Conservation (phyloP, 2,888 invertebrate genomes). For the Limenitis camilla region DNA sequence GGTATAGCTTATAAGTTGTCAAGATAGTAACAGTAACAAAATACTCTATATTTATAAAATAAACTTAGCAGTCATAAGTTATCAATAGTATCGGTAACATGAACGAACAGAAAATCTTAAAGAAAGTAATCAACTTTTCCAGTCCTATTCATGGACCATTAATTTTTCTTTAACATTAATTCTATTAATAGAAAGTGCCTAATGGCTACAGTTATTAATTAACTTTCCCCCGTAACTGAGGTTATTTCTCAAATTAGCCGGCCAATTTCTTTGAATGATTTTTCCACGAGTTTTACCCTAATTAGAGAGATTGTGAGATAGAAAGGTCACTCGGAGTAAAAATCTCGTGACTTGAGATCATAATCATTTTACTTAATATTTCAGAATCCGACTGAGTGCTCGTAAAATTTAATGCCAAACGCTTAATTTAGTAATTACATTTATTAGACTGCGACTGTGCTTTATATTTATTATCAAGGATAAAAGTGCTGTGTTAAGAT, state of each 20-base stretch:
- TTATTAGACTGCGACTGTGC: conserved; percentile 7
- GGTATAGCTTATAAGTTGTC: too few species aligned
- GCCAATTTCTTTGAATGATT: conserved; percentile 59
- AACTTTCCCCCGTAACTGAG: conserved; percentile 38
- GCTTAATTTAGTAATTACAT: conserved; percentile 28
- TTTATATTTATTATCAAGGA: conserved; percentile 4
- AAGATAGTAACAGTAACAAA: too few species aligned
- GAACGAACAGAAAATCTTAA: too few species aligned
- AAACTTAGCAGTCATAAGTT: too few species aligned
- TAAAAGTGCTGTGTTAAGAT: conserved; percentile 1
- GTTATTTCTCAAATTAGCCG: conserved; percentile 47
- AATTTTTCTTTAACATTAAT: conserved; percentile 11
- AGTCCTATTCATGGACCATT: not conserved
- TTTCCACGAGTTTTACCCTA: conserved; percentile 45
- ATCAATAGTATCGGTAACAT: too few species aligned
- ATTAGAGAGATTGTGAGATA: conserved; percentile 52
- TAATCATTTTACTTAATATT: conserved; percentile 52
- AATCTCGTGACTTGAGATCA: conserved; percentile 45
- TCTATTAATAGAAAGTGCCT: conserved; percentile 12
- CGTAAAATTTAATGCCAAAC: conserved; percentile 36
- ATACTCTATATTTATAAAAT: too few species aligned
- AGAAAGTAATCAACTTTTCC: not conserved
- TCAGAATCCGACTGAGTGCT: conserved; percentile 37
- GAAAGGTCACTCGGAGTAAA: conserved; percentile 28
- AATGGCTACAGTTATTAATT: conserved; percentile 35